Evolutionary conservation across 1,140 invertebrate species (phyloP), one percentile per base, ranked within the genome.

Genomic region (Heliconius congener): DNA sequence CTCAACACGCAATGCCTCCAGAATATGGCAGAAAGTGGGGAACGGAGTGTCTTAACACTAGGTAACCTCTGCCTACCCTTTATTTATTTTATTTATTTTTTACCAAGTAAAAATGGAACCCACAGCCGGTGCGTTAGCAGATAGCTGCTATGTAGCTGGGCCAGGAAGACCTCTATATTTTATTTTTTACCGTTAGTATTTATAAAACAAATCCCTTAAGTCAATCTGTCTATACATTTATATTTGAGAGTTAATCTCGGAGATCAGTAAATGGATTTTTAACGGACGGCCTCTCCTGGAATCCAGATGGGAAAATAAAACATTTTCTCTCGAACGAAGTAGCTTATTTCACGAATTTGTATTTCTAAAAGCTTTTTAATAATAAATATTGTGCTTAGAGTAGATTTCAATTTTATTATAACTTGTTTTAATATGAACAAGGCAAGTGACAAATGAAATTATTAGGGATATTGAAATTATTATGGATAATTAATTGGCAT

Each of bases 251-350:
- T 66, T 66, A 66, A 66, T 66, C 60, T 66, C 27, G 11, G 27
- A 66, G 60, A 66, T 66, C 60, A 66, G 60, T 66, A 66, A 66
- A 66, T 66, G 60, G 60, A 66, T 66, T 66, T 66, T 66, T 66
- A 66, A 66, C 23, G 60, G 60, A 66, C 60, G 60, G 60, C 60
- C 60, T 60, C 60, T 66, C 60, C 30, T 66, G 60, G 60, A 27
- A 66, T 66, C 27, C 23, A 66, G 23, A 66, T 66, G 16, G 23
- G 30, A 66, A 27, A 66, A 66, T 66, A 66, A 66, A 66, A 66
- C 60, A 66, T 66, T 66, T 66, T 66, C 27, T 66, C 60, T 30
- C 27, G 23, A 11, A 27, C 60, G 30, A 66, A 66, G 60, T 66
- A 66, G 60, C 60, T 30, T 66, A 66, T 66, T 66, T 66, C 4